A percentile compares a stretch with the other conserved stretches of the same genome.
Conservation (phyloP, 1,140 invertebrate species). For the Holotrichia oblita region DNA sequence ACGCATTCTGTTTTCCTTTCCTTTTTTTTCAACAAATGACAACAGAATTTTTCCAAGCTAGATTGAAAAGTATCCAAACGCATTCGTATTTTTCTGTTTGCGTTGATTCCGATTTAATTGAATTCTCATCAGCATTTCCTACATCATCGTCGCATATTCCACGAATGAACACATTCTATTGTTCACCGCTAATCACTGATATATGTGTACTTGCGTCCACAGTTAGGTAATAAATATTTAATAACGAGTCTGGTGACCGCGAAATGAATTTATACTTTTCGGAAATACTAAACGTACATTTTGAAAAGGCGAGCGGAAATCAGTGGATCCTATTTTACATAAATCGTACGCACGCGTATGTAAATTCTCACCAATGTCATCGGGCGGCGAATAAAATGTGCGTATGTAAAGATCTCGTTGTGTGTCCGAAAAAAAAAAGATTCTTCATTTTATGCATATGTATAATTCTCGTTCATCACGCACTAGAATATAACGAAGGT, state of each 20-base stretch:
- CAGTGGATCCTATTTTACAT: background rate
- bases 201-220: background rate
- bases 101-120: background rate
- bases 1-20: no score
- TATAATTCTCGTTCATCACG: background rate
- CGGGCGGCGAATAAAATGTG: background rate
- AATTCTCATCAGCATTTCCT: background rate
- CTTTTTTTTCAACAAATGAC: no score
- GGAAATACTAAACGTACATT: background rate
- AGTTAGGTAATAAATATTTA: slow-evolving; percentile 9
- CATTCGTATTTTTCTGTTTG: no score
- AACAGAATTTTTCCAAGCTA: no score
- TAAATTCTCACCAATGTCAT: background rate
- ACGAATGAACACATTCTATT: background rate
- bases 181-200: background rate
- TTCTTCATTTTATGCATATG: background rate
- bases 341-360: background rate
- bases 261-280: background rate
- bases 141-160: background rate
- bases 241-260: background rate
- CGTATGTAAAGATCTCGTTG: background rate
- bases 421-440: slow-evolving; percentile 2
- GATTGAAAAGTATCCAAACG: no score
- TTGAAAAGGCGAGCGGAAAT: background rate
- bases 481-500: background rate